phyloP scores from a whole-genome alignment of 2,113 vertebrate genomes.

The Trogon melanurus region DNA sequence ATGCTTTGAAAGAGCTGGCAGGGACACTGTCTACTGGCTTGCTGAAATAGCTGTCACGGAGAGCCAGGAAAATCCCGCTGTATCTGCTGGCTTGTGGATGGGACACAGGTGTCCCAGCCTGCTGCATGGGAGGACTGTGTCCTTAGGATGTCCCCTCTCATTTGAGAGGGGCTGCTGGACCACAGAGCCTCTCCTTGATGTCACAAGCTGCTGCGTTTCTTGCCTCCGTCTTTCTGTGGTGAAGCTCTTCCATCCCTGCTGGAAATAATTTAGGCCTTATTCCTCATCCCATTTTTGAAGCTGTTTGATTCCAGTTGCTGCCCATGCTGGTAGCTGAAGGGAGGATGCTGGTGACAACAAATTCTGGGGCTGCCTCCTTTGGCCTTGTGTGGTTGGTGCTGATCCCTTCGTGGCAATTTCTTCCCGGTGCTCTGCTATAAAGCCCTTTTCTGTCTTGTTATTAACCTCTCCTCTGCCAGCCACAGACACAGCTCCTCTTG shows the following conservation, averaged over 20 bases:
- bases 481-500: not conserved
- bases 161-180: not conserved
- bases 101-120: not conserved
- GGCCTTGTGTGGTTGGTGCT: not conserved
- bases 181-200: not conserved
- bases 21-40: not conserved
- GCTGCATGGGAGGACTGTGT: not conserved
- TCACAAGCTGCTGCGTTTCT: not conserved
- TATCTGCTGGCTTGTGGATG: not conserved
- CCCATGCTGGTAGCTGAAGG: not conserved
- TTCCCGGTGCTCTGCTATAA: not conserved
- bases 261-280: not conserved
- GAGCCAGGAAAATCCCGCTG: not conserved
- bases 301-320: not conserved
- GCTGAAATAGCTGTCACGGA: not conserved
- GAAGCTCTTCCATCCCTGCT: not conserved
- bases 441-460: not conserved
- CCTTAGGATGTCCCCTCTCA: not conserved
- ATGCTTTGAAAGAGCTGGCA: not conserved
- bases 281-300: not conserved
- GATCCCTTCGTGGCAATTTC: not conserved
- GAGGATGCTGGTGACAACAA: not conserved
- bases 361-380: not conserved
- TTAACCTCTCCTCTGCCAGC: not conserved
- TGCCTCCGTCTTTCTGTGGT: not conserved